Base-by-base conservation (phyloP, 1,140 invertebrate species). In the Belonocnema kinseyi region DNA sequence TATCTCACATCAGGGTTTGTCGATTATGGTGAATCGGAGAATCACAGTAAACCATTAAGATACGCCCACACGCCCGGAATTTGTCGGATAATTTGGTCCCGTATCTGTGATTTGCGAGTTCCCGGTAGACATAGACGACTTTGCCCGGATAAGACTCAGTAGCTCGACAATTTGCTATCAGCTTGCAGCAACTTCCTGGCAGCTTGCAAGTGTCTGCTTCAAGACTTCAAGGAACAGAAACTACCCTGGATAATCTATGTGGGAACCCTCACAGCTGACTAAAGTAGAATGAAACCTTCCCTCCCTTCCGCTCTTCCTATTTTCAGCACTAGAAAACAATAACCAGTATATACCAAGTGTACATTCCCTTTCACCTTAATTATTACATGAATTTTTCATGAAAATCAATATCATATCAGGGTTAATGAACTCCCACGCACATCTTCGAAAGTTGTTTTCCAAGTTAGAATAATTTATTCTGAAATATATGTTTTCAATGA, bases 211-310 rank as follows among this genome's bases (percentile, higher is more conserved):
- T 82, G 73, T 75, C 82, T 81, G 78, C 79, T 83, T 71, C 76
- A 80, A 84, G 78, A 83, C 79, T 79, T 72, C 56, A 33, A 75
- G 73, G 76, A 78, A 84, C 12, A 33, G 26, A 16, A 66, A 66
- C 26, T 33, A 46, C 83, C 74, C 76, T 79, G 82, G 86, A 87
- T 88, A 88, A 88, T 88, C 84, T 87, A 87, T 87, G 87, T 88
- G 86, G 80, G 86, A 88, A 82, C 73, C 40, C 50, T 50, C 58
- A 21, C 74, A 75, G 74, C 56, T 70, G 58, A 70, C 56, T n/a
- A 14, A 52, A 70, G 40, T 17, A 26, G 51, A 7, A 40, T 33
- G 12, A 40, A 66, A 21, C 54, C 61, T 33, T 26, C 19, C 56
- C 10, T 21, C 12, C 21, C 21, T 33, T 14, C 13, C 58, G 3